Evolutionary conservation across 1,140 invertebrate genomes (phyloP).

Genomic region (Diploscapter pachys): DNA sequence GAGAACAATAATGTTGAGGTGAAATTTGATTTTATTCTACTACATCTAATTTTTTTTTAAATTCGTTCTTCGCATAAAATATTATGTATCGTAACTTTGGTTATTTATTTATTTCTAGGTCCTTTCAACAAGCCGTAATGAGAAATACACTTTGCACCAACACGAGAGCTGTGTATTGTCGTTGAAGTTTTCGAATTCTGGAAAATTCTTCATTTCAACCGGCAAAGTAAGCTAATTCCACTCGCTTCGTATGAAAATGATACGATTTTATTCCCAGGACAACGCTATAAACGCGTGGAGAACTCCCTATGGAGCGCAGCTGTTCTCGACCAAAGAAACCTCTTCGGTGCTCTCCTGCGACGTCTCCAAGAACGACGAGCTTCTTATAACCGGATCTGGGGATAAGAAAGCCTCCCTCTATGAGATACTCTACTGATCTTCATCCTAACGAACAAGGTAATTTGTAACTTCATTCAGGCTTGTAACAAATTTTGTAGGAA

Average conservation of each 20-base stretch:
- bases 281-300: slow-evolving; percentile 96
- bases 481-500: too few relatives aligned
- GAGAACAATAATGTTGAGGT: slow-evolving; percentile 49
- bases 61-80: too few relatives aligned
- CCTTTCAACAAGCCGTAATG: slow-evolving; percentile 62
- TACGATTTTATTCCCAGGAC: slow-evolving; percentile 64
- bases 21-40: too few relatives aligned
- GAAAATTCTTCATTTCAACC: slow-evolving; percentile 98
- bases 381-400: slow-evolving; percentile 95
- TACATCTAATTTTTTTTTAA: too few relatives aligned
- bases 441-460: too few relatives aligned
- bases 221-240: slow-evolving; percentile 69
- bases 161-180: slow-evolving; percentile 98
- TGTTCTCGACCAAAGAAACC: slow-evolving; percentile 98
- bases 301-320: slow-evolving; percentile 93
- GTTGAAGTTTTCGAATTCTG: slow-evolving; percentile 88
- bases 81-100: neutral
- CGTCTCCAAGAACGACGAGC: slow-evolving; percentile 96
- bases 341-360: slow-evolving; percentile 97
- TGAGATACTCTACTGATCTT: slow-evolving; percentile 58
- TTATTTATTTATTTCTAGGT: neutral
- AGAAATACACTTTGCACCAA: slow-evolving; percentile 93
- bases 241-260: neutral
- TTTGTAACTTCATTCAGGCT: too few relatives aligned
- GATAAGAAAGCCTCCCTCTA: slow-evolving; percentile 99